phyloP scores from a whole-genome alignment of 2,888 invertebrate genomes.

The Drosophila nigritarsus region DNA sequence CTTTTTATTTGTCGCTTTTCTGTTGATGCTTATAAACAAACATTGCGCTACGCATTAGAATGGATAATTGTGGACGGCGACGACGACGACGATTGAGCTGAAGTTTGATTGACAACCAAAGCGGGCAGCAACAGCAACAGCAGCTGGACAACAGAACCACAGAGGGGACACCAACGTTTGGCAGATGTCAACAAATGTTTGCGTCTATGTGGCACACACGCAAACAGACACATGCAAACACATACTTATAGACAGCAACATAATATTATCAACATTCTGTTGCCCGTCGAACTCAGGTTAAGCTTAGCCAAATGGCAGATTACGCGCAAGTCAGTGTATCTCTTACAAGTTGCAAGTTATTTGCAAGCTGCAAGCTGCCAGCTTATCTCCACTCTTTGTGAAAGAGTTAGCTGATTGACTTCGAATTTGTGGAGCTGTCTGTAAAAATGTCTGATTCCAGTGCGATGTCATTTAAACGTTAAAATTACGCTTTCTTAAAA shows the following conservation, averaged over 20 bases:
- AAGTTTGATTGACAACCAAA: conserved; percentile 55
- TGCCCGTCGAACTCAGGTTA: conserved; percentile 20
- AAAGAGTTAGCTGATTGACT: not conserved
- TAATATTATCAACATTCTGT: conserved; percentile 32
- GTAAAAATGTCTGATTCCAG: not conserved
- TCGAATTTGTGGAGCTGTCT: not conserved
- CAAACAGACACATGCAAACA: not conserved
- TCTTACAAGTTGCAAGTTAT: conserved; percentile 34
- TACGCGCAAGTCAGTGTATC: conserved; percentile 48
- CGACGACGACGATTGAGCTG: conserved; percentile 13
- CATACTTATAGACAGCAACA: conserved; percentile 19
- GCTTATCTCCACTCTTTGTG: conserved; percentile 16
- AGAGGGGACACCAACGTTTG: conserved; percentile 56
- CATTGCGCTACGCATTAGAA: conserved; percentile 71
- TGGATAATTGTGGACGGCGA: conserved; percentile 71
- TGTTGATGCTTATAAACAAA: conserved; percentile 53
- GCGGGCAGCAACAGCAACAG: conserved; percentile 13
- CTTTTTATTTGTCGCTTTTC: conserved; percentile 57
- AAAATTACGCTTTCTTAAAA: not conserved
- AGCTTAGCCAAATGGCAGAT: conserved; percentile 61
- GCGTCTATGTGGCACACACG: conserved; percentile 42
- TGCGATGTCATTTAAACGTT: not conserved
- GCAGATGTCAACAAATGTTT: conserved; percentile 78
- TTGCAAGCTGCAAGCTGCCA: conserved; percentile 12
- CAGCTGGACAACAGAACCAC: conserved; percentile 26